Evolutionary conservation across 2,888 invertebrate genomes (phyloP).

Genomic region (Belgica antarctica): DNA sequence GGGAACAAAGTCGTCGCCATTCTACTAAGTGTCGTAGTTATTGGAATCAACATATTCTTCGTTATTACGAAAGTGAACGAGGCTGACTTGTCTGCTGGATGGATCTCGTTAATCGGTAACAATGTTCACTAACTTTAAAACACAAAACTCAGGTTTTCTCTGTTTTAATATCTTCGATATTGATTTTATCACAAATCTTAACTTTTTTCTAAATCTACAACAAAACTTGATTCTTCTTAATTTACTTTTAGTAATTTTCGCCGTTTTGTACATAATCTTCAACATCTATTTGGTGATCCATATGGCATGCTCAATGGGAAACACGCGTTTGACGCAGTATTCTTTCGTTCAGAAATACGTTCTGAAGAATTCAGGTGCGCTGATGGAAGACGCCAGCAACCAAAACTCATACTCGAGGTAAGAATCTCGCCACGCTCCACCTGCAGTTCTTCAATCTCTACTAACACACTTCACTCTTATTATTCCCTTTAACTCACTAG

Average conservation of each 20-base stretch:
- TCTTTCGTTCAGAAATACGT: slow-evolving; percentile 6
- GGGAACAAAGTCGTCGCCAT: slow-evolving; percentile 68
- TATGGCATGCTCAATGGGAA: slow-evolving; percentile 54
- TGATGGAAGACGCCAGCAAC: not conserved
- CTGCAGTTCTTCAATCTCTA: not conserved
- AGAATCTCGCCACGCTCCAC: not conserved
- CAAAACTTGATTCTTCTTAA: slow-evolving; percentile 37
- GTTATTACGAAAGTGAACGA: slow-evolving; percentile 63
- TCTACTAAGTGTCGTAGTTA: slow-evolving; percentile 66
- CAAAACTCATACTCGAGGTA: slow-evolving; percentile 15
- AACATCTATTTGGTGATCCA: slow-evolving; percentile 73
- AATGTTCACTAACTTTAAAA: slow-evolving; percentile 45
- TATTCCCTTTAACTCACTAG: not conserved
- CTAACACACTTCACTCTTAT: not conserved
- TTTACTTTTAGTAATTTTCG: slow-evolving; percentile 57
- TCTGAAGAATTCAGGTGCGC: not conserved
- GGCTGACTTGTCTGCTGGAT: slow-evolving; percentile 54
- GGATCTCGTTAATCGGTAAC: slow-evolving; percentile 56
- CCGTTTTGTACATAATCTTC: slow-evolving; percentile 68
- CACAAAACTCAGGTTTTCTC: no score
- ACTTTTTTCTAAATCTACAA: not conserved
- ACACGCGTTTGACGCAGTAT: not conserved
- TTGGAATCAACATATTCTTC: slow-evolving; percentile 77
- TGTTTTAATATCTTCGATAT: no score
- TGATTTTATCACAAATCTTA: not conserved